phyloP scores from a whole-genome alignment of 1,140 invertebrate genomes.

The Hormaphis cornu region DNA sequence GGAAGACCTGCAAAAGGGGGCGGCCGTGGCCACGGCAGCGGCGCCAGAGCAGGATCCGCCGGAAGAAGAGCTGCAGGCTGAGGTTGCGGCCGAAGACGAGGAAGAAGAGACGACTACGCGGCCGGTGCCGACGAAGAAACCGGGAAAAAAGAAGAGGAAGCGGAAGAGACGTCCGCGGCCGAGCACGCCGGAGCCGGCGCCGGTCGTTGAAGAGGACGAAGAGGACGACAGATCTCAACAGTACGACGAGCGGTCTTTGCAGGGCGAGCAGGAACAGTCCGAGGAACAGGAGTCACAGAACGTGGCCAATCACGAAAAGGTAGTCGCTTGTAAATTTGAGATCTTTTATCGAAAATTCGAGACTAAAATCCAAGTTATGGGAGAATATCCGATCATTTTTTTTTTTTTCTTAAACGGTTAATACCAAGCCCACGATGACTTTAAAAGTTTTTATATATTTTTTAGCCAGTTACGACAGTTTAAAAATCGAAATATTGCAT shows the following conservation, averaged over 20 bases:
- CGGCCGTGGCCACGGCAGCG: not conserved
- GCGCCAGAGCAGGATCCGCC: not conserved
- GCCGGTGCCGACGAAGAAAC: not conserved
- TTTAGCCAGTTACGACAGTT: no score
- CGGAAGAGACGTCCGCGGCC: not conserved
- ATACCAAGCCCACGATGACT: no score
- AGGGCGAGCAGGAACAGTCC: not conserved
- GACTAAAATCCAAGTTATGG: no score
- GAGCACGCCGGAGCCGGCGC: not conserved
- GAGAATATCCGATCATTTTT: no score
- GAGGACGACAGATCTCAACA: not conserved
- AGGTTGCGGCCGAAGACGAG: not conserved
- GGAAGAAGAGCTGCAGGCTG: not conserved
- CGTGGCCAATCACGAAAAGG: conserved; percentile 11
- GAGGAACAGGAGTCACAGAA: conserved; percentile 7
- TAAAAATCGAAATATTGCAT: no score
- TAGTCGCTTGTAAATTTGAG: not conserved
- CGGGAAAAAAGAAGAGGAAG: not conserved
- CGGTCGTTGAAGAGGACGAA: not conserved
- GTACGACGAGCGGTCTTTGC: not conserved
- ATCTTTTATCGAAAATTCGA: no score
- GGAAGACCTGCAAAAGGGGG: not conserved
- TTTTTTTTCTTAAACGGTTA: no score
- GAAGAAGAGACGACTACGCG: not conserved
- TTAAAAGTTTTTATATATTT: no score